Conservation (phyloP, 2,888 invertebrate species). For the Diaperis boleti region DNA sequence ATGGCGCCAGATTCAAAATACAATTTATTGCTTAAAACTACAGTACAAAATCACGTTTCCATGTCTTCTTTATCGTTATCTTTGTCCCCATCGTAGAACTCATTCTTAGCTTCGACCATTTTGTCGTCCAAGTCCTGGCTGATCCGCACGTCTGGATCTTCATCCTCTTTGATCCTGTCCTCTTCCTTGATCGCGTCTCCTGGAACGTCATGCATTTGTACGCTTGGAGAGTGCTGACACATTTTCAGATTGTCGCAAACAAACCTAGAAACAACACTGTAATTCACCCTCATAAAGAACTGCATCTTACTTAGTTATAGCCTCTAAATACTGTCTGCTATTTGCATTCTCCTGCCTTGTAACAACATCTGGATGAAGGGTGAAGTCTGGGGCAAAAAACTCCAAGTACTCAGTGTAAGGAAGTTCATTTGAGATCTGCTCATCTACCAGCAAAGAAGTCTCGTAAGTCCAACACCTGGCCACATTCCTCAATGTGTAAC, state of each 20-base stretch:
- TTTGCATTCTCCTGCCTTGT: slow-evolving; percentile 93
- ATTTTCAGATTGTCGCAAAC: slow-evolving; percentile 94
- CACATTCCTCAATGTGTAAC: slow-evolving; percentile 95
- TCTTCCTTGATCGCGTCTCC: slow-evolving; percentile 83
- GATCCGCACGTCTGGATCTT: slow-evolving; percentile 85
- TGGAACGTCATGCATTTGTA: slow-evolving; percentile 97
- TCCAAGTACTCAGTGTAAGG: slow-evolving; percentile 97
- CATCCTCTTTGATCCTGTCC: slow-evolving; percentile 78
- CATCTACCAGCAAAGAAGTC: slow-evolving; percentile 93
- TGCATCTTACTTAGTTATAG: slow-evolving; percentile 76
- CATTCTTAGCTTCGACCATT: slow-evolving; percentile 85
- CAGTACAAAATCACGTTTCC: slow-evolving; percentile 59
- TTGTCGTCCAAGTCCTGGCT: slow-evolving; percentile 85
- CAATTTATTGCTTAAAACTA: slow-evolving; percentile 16
- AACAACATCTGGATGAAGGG: slow-evolving; percentile 92
- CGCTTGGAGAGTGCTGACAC: slow-evolving; percentile 93
- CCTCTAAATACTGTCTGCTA: slow-evolving; percentile 93
- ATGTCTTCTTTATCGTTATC: slow-evolving; percentile 84
- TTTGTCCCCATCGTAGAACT: slow-evolving; percentile 91
- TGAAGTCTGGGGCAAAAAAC: slow-evolving; percentile 98
- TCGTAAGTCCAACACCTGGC: slow-evolving; percentile 99
- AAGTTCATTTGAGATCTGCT: slow-evolving; percentile 92
- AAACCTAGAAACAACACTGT: no score
- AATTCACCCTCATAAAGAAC: background rate
- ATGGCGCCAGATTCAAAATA: slow-evolving; percentile 15